Base-by-base conservation (phyloP, 1,140 invertebrate genomes). In the Apocrypta bakeri region DNA sequence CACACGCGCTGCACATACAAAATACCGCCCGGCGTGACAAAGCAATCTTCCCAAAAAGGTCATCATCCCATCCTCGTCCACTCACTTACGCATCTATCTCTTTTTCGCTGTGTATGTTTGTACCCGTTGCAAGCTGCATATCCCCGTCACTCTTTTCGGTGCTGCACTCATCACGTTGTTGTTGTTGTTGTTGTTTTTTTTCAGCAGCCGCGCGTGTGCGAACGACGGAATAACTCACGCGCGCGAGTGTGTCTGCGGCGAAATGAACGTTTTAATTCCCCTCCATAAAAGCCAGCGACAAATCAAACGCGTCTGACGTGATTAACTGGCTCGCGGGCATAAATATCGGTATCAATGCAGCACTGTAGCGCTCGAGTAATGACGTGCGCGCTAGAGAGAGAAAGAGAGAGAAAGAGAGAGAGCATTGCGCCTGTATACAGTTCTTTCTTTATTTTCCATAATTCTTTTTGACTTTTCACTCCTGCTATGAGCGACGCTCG, bases 181-280 rank as follows among this genome's bases (percentile, higher is more conserved):
- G 64, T 14, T 25, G 64, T 27, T 66, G 21, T 24, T 64, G n/a
- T 66, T 29, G 64, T 71, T 71, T 71, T 85, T 81, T 78, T 79
- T 68, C 3, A 24, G 1, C 63, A 29, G 14, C 83, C 83, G 83
- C 82, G 85, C 81, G 85, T 87, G 85, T 86, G 86, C 86, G 87
- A 86, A 81, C 87, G 86, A 87, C 84, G 89, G 87, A 91, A 91
- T 91, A 91, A 92, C 89, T 91, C 90, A 91, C 86, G 72, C 85
- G 87, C 87, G 87, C 88, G 87, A 87, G 88, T 90, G 89, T 91
- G 90, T 92, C 90, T 91, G 90, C 87, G 90, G 91, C 89, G 88
- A 92, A 90, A 91, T 91, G 89, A 92, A 92, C 90, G 91, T 91
- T 92, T 92, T 92, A 92, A 92, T 92, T 91, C 89, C 89, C 90